Base-by-base conservation (phyloP, 2,888 invertebrate genomes). In the Calameuta pallipes region DNA sequence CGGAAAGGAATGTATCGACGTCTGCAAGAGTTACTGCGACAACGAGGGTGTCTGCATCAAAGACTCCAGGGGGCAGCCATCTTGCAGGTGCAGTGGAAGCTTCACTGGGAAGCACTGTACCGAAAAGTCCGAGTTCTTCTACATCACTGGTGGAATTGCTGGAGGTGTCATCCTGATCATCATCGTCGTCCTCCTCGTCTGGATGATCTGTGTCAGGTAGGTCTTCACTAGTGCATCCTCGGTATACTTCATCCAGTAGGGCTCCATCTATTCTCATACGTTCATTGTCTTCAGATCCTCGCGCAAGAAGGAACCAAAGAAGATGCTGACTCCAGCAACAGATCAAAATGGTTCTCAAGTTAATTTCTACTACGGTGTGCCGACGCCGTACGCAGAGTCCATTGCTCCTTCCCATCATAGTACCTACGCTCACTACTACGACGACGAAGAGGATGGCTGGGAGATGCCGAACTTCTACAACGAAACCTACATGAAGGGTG, bases 381-480 rank as follows among this genome's bases (percentile, higher is more conserved):
- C 97, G 77, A 97, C 97, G 9, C 98, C 98, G 0, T 98, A 98
- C 92, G 98, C 98, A 75, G 98, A 98, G 91, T 97, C 97, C 78
- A 98, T 98, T 85, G 98, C 98, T 0, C 98, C 98, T 1, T 98
- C 98, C 11, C 98, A 98, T 92, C 98, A 98, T 90, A 98, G 97
- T 75, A 98, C 98, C 0, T 98, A 98, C 91, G 98, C 98, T 4
- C 98, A 98, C 91, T 98, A 98, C 91, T 98, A 98, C 87, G 98
- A 98, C 89, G 98, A 98, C 86, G 98, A 98, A 90, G 98, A 98
- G 92, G 98, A 98, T 87, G 98, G 98, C 74, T 98, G 98, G 98
- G 98, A 98, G 91, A 98, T 98, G 98, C 98, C 98, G 0, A 98
- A 98, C 92, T 98, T 98, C 92, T 98, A 98, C 92, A 98, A 98